Evolutionary conservation across 2,888 invertebrate genomes (phyloP).

Genomic region (Panorpa germanica): DNA sequence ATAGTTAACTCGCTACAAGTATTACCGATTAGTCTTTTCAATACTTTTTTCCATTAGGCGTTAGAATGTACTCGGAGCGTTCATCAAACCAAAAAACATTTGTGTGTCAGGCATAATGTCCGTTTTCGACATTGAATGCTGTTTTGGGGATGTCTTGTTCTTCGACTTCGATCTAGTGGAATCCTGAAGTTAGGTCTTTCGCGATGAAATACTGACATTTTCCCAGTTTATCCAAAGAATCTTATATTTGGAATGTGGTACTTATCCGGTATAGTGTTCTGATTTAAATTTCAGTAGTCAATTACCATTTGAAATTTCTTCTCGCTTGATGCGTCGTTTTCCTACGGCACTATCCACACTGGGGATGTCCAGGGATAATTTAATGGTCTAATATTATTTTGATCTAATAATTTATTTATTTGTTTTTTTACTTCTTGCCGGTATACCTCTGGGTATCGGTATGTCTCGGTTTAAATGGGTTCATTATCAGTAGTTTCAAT

Average conservation of each 20-base stretch:
- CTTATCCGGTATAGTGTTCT: conserved; percentile 16
- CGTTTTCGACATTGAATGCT: conserved; percentile 12
- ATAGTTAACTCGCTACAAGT: too few relatives aligned
- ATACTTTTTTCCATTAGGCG: too few relatives aligned
- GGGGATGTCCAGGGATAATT: conserved; percentile 19
- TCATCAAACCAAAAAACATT: too few relatives aligned
- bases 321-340: conserved; percentile 17
- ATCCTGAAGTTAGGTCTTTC: too few relatives aligned
- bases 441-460: conserved; percentile 14
- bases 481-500: conserved; percentile 12
- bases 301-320: conserved; percentile 17
- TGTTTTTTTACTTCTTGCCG: conserved; percentile 16
- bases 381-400: conserved; percentile 17
- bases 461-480: conserved; percentile 15
- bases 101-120: too few relatives aligned
- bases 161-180: conserved; percentile 14
- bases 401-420: conserved; percentile 15
- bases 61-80: too few relatives aligned
- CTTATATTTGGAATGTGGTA: conserved; percentile 16
- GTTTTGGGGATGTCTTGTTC: conserved; percentile 11
- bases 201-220: conserved; percentile 14
- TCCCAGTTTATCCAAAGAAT: conserved; percentile 14
- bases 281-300: conserved; percentile 16
- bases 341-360: conserved; percentile 20
- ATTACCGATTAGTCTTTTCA: too few relatives aligned